Evolutionary conservation across 2,797 vertebrate genomes (phyloP).

Genomic region (Takifugu ocellatus): DNA sequence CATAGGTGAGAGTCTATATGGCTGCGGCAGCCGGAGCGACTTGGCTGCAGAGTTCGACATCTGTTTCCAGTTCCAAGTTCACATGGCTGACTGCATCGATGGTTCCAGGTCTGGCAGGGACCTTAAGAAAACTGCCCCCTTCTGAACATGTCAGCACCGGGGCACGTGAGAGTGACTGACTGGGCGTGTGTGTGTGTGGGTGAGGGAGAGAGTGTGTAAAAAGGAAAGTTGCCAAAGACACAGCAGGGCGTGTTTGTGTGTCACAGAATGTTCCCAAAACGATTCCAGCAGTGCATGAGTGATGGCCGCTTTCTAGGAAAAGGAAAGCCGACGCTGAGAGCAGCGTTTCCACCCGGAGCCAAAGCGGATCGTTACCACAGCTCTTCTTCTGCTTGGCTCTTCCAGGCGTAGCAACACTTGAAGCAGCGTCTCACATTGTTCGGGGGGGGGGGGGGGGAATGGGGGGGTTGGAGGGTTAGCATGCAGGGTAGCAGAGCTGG

Average conservation of each 20-base stretch:
- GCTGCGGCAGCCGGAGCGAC: constrained; percentile 47
- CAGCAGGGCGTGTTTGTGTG: constrained; percentile 23
- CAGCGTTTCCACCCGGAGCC: constrained; percentile 39
- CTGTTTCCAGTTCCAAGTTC: constrained; percentile 73
- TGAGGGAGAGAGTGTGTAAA: constrained; percentile 10
- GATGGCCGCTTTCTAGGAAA: constrained; percentile 62
- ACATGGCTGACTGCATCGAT: constrained; percentile 68
- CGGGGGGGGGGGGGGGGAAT: neutral
- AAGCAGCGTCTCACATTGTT: constrained; percentile 48
- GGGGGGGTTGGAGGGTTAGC: constrained; percentile 6
- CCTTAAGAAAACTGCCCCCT: constrained; percentile 61
- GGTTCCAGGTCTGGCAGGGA: constrained; percentile 70
- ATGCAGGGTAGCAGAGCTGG: constrained; percentile 43
- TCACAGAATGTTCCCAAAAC: constrained; percentile 51
- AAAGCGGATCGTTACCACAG: constrained; percentile 38
- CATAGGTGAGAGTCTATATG: constrained; percentile 29
- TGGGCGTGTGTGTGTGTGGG: constrained; percentile 15
- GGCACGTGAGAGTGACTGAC: constrained; percentile 30
- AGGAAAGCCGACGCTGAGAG: constrained; percentile 50
- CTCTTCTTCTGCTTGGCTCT: constrained; percentile 30
- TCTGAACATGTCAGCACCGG: constrained; percentile 54
- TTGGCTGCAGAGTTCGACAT: constrained; percentile 58
- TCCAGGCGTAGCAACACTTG: constrained; percentile 30
- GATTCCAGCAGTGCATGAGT: constrained; percentile 61
- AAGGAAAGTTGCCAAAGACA: constrained; percentile 13